phyloP scores from a whole-genome alignment of 2,113 vertebrate genomes.

The Megaptera novaeangliae region DNA sequence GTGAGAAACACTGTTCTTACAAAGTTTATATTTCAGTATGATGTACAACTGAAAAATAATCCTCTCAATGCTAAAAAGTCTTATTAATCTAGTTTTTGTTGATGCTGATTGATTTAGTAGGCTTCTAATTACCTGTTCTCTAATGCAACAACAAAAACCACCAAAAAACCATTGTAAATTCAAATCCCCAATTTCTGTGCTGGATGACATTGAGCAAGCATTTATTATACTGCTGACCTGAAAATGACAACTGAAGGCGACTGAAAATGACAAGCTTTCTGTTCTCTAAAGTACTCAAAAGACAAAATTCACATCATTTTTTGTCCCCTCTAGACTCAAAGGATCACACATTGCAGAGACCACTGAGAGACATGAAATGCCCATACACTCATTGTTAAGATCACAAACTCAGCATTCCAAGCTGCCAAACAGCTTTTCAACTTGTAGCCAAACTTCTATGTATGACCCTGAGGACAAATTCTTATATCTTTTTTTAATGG shows the following conservation, averaged over 20 bases:
- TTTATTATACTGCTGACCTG: not conserved
- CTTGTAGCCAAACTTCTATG: not conserved
- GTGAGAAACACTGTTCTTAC: not conserved
- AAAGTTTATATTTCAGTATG: not conserved
- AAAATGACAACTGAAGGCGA: not conserved
- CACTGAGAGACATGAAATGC: not conserved
- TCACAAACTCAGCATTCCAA: not conserved
- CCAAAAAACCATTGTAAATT: not conserved
- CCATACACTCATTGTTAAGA: not conserved
- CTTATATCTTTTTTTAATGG: not conserved
- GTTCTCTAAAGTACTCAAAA: not conserved
- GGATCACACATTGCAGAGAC: not conserved
- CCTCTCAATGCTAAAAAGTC: not conserved
- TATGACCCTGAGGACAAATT: not conserved
- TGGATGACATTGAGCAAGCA: not conserved
- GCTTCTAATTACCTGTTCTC: not conserved
- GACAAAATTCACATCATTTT: not conserved
- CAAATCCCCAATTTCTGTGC: not conserved
- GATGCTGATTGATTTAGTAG: not conserved
- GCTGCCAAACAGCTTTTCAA: not conserved
- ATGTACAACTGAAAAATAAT: not conserved
- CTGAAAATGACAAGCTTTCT: not conserved
- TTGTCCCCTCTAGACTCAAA: not conserved
- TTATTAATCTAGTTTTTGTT: not conserved
- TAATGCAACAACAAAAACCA: not conserved